Evolutionary conservation across 2,888 invertebrate genomes (phyloP).

Genomic region (Aquatica leii): DNA sequence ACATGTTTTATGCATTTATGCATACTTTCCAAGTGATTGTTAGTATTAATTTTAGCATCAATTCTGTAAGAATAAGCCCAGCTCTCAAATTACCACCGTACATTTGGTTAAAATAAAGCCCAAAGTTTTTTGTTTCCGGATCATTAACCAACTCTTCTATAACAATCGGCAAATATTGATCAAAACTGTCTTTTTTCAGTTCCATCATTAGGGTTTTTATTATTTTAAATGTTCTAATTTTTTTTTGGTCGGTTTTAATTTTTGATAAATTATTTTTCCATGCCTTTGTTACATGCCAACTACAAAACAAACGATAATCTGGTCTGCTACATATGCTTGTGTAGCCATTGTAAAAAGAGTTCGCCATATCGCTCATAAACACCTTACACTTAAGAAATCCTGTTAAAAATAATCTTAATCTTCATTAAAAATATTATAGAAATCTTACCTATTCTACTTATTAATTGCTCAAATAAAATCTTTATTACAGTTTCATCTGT

Average conservation of each 20-base stretch:
- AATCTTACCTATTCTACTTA: background rate
- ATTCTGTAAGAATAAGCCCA: background rate
- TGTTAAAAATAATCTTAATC: too few relatives aligned
- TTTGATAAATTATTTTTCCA: background rate
- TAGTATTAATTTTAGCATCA: background rate
- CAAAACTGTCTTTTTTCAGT: background rate
- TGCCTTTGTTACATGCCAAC: background rate
- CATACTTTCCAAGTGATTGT: too few relatives aligned
- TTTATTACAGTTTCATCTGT: too few relatives aligned
- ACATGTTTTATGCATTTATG: background rate
- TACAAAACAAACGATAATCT: too few relatives aligned
- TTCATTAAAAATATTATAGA: background rate
- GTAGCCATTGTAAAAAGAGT: background rate
- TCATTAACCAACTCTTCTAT: background rate
- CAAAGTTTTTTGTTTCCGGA: background rate
- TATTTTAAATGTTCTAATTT: background rate
- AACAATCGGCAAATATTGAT: background rate
- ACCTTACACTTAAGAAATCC: background rate
- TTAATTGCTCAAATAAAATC: too few relatives aligned
- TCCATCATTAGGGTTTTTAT: background rate
- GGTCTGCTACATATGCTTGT: background rate
- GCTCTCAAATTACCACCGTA: background rate
- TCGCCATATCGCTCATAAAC: background rate
- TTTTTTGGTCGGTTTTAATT: too few relatives aligned
- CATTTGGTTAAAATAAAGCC: background rate